A percentile compares a stretch with the other conserved stretches of the same genome.
Evolutionary conservation across 2,113 vertebrate genomes (phyloP).

Genomic region (Synodontis membranacea): DNA sequence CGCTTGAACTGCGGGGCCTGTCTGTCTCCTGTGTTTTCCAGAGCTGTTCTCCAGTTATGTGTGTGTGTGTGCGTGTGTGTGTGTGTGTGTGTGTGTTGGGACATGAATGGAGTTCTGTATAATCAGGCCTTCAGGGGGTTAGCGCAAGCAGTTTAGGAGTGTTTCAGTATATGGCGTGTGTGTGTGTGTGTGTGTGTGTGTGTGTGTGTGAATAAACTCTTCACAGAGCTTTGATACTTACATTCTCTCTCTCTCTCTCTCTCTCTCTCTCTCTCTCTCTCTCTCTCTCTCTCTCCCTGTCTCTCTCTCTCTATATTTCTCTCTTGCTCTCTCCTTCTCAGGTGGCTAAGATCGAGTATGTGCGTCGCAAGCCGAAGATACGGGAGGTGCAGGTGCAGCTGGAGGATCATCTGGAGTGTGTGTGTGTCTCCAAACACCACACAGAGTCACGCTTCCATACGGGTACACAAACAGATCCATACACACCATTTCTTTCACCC

Average conservation of each 20-base stretch:
- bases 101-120: conserved; percentile 54
- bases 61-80: conserved; percentile 41
- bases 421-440: conserved; percentile 80
- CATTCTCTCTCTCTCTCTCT: conserved; percentile 15
- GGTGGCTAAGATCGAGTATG: conserved; percentile 97
- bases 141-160: conserved; percentile 38
- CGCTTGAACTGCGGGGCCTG: conserved; percentile 39
- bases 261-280: conserved; percentile 3
- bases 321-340: conserved; percentile 59
- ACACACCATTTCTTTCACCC: background rate
- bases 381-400: conserved; percentile 93
- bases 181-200: conserved; percentile 43
- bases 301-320: conserved; percentile 15
- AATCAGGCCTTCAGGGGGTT: conserved; percentile 52
- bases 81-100: conserved; percentile 55
- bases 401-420: conserved; percentile 95
- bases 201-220: background rate
- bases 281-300: conserved; percentile 13
- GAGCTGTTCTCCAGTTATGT: conserved; percentile 24
- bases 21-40: conserved; percentile 32
- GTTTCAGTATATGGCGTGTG: conserved; percentile 36
- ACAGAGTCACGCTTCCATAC: conserved; percentile 79
- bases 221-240: conserved; percentile 13
- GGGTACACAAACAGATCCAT: conserved; percentile 56
- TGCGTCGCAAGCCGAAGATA: conserved; percentile 90